These are phyloP conservation scores for Sciurus vulgaris DNA, from an alignment of 2,797 vertebrate genomes.

Conservation along the genomic window DNA sequence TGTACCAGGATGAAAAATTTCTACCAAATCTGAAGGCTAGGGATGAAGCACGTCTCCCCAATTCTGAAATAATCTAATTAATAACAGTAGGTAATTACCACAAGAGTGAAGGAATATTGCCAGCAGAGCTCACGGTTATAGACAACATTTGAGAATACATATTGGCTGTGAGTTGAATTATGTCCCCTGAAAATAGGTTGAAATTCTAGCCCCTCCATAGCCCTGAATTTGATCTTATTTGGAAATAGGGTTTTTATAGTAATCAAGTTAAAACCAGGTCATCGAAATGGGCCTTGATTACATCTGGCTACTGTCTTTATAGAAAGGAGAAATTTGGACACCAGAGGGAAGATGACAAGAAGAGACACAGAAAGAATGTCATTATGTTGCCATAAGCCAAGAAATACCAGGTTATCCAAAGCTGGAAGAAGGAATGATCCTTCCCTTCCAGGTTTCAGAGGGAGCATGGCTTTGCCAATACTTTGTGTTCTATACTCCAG, in stretches of 20 bases:
- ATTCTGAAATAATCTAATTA: background rate
- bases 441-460: background rate
- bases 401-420: background rate
- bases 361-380: background rate
- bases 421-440: background rate
- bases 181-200: background rate
- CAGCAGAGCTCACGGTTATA: background rate
- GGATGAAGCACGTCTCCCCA: background rate
- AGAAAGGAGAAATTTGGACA: background rate
- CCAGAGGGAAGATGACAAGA: background rate
- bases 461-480: background rate
- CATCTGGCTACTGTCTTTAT: background rate
- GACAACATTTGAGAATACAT: background rate
- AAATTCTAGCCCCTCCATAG: background rate
- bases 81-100: background rate
- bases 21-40: background rate
- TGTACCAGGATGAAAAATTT: background rate
- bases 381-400: background rate
- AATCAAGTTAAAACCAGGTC: background rate
- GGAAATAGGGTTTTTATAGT: background rate
- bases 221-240: slow-evolving; percentile 10
- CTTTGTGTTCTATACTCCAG: background rate
- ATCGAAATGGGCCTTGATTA: background rate
- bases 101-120: background rate
- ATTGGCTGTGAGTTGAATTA: background rate